These are phyloP conservation scores for Triops cancriformis DNA, from an alignment of 1,140 invertebrate genomes.

Conservation along the genomic window DNA sequence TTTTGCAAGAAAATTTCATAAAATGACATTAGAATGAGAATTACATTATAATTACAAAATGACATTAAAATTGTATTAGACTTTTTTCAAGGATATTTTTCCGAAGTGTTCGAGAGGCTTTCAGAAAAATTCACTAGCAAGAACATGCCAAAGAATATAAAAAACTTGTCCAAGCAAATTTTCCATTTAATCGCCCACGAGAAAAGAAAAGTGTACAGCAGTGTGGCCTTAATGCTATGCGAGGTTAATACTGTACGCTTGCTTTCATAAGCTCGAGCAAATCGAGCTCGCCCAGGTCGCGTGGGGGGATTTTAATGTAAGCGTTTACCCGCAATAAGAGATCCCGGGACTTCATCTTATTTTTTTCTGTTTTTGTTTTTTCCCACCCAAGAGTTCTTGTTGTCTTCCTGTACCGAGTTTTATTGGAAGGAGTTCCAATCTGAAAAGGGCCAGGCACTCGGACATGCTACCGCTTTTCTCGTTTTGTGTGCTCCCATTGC, in stretches of 20 bases:
- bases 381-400: background rate
- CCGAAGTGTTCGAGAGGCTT: no score
- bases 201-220: no score
- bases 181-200: no score
- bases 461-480: background rate
- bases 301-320: background rate
- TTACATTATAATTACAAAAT: no score
- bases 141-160: no score
- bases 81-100: no score
- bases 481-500: background rate
- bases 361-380: background rate
- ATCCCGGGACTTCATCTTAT: background rate
- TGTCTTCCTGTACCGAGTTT: conserved; percentile 2
- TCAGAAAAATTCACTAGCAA: no score
- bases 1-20: no score
- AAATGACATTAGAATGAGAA: no score
- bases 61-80: no score
- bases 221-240: no score
- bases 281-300: background rate
- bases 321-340: background rate
- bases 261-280: background rate
- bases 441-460: background rate
- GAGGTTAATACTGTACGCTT: background rate
- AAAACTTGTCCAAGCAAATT: no score
- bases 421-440: conserved; percentile 13